These are phyloP conservation scores for Osmerus mordax DNA, from an alignment of 2,113 vertebrate species.

Conservation along the genomic window DNA sequence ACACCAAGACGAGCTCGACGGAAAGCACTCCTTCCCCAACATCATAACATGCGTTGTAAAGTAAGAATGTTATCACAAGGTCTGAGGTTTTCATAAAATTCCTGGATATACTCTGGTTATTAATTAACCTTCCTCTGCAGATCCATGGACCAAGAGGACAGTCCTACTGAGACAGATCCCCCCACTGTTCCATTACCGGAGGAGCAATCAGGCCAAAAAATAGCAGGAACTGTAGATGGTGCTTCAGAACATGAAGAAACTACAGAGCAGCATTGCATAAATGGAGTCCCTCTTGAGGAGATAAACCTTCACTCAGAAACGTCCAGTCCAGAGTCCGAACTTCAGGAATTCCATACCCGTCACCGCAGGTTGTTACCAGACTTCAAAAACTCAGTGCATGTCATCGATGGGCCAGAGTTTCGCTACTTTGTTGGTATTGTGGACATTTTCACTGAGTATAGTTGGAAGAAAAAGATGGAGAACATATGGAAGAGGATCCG, in stretches of 20 bases:
- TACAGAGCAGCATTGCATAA: slow-evolving; percentile 11
- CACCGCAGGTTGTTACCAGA: slow-evolving; percentile 79
- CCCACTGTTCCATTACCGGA: slow-evolving; percentile 45
- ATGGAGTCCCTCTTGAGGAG: slow-evolving; percentile 20
- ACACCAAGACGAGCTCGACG: slow-evolving; percentile 72
- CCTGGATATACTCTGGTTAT: too few species aligned
- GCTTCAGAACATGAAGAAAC: slow-evolving; percentile 10
- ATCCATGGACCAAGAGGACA: slow-evolving; percentile 49
- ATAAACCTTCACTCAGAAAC: not conserved
- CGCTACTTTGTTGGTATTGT: slow-evolving; percentile 88
- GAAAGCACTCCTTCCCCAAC: slow-evolving; percentile 63
- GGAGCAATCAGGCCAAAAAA: slow-evolving; percentile 27
- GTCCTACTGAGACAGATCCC: slow-evolving; percentile 26
- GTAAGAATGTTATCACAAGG: slow-evolving; percentile 57
- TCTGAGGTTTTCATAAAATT: too few species aligned
- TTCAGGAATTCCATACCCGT: slow-evolving; percentile 58
- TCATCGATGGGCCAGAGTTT: slow-evolving; percentile 81
- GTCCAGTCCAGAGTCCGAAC: slow-evolving; percentile 23
- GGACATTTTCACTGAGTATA: slow-evolving; percentile 85
- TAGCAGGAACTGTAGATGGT: slow-evolving; percentile 20
- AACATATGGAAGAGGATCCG: slow-evolving; percentile 81
- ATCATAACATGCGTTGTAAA: slow-evolving; percentile 69
- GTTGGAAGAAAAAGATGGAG: slow-evolving; percentile 80
- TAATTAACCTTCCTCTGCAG: slow-evolving; percentile 30
- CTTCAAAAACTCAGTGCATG: slow-evolving; percentile 78